Conservation (phyloP, 1,140 invertebrate genomes). For the Artemia franciscana region DNA sequence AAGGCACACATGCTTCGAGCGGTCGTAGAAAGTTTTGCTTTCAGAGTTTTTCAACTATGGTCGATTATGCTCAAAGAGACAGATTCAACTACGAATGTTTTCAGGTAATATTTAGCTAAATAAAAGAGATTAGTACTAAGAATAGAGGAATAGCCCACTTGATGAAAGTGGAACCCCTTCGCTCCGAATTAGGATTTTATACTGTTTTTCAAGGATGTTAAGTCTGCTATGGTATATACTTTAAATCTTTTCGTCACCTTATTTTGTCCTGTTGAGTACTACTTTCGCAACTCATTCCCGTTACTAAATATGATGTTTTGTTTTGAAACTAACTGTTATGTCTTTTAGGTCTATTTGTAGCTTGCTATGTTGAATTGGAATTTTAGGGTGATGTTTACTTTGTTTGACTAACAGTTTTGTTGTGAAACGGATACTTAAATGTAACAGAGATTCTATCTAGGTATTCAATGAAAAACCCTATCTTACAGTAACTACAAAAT, state of each 20-base stretch:
- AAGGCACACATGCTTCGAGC: slow-evolving; percentile 55
- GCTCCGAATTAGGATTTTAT: slow-evolving; percentile 2
- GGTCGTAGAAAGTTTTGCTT: slow-evolving; percentile 65
- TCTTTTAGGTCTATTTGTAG: no score
- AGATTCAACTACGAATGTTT: slow-evolving; percentile 26
- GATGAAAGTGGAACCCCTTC: no score
- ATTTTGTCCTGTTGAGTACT: slow-evolving; percentile 5
- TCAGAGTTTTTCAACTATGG: slow-evolving; percentile 51
- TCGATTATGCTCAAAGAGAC: slow-evolving; percentile 40
- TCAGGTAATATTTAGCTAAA: slow-evolving; percentile 33
- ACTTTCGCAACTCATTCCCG: no score
- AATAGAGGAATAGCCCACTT: slow-evolving; percentile 1
- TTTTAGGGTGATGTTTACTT: no score
- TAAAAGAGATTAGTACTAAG: background rate
- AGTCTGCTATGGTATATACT: background rate
- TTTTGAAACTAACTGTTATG: no score
- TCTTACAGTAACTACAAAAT: no score
- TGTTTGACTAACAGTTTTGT: no score
- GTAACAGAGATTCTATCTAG: no score
- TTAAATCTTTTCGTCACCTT: background rate
- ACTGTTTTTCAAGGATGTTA: background rate
- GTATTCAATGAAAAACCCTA: no score
- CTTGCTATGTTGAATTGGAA: no score
- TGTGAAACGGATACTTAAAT: no score
- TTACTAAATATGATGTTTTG: no score